These are phyloP conservation scores for Leuciscus waleckii DNA, from an alignment of 2,797 vertebrate genomes.

Conservation along the genomic window DNA sequence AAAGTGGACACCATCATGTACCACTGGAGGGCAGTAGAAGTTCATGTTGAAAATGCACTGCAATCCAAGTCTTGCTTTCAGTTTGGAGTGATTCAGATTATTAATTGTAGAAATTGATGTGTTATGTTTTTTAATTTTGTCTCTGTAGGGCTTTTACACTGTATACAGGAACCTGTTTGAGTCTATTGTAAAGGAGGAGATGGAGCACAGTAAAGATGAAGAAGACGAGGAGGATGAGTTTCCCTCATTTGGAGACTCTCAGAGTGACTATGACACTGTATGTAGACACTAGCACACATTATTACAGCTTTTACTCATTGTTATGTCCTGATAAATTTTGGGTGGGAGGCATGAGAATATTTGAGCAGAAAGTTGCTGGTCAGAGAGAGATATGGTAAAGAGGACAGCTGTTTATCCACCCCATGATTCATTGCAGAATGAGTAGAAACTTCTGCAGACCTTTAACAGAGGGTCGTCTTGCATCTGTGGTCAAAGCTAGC, in stretches of 20 bases:
- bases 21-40: constrained; percentile 39
- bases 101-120: neutral
- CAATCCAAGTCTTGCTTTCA: neutral
- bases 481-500: too few relatives aligned
- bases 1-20: neutral
- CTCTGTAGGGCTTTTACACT: constrained; percentile 88
- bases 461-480: neutral
- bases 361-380: too few relatives aligned
- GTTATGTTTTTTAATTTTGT: neutral
- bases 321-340: neutral
- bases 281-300: constrained; percentile 33
- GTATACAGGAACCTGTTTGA: constrained; percentile 92
- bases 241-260: constrained; percentile 89
- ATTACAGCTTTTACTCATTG: neutral
- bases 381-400: too few relatives aligned
- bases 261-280: constrained; percentile 94
- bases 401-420: too few relatives aligned
- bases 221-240: constrained; percentile 81
- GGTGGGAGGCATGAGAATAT: neutral
- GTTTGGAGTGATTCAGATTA: neutral
- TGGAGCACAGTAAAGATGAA: constrained; percentile 82
- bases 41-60: neutral
- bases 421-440: neutral
- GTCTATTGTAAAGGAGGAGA: constrained; percentile 89
- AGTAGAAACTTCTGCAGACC: neutral